These are phyloP conservation scores for Tiaroga cobitis DNA, from an alignment of 2,797 vertebrate species.

Conservation along the genomic window DNA sequence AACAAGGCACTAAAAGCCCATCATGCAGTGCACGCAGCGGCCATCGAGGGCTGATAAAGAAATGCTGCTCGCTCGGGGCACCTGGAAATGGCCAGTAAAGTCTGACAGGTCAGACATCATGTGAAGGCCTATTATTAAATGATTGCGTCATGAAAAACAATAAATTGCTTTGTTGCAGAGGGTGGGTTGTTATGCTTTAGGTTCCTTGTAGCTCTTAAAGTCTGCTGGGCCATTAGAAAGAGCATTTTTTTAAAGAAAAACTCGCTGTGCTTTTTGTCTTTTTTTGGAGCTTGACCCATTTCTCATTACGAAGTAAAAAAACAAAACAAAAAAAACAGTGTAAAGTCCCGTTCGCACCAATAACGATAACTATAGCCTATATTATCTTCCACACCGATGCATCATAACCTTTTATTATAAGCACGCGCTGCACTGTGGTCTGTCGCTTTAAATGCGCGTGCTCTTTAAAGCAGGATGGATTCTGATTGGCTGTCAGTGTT, in stretches of 20 bases:
- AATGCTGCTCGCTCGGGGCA: background rate
- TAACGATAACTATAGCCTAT: background rate
- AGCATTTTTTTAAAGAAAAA: background rate
- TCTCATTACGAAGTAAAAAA: background rate
- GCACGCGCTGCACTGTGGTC: background rate
- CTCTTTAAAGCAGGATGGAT: background rate
- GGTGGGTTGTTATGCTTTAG: background rate
- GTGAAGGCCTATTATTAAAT: conserved; percentile 35
- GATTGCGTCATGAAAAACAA: conserved; percentile 20
- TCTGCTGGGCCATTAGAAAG: background rate
- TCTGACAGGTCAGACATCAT: conserved; percentile 33
- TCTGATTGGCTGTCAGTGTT: background rate
- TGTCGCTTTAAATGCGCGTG: background rate
- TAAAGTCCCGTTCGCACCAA: background rate
- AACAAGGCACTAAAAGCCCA: conserved; percentile 33
- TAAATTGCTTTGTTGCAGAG: conserved; percentile 32
- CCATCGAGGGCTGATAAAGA: conserved; percentile 30
- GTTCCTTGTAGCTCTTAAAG: background rate
- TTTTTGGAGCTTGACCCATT: background rate
- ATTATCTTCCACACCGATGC: background rate
- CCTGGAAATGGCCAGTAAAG: conserved; percentile 21
- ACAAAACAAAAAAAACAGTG: background rate
- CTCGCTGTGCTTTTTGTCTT: background rate
- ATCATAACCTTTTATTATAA: background rate
- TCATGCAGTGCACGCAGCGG: conserved; percentile 19